Percentiles rank a stretch among this genome's conserved stretches.
Conservation (phyloP, 2,888 invertebrate genomes). For the Ectemnius continuus region DNA sequence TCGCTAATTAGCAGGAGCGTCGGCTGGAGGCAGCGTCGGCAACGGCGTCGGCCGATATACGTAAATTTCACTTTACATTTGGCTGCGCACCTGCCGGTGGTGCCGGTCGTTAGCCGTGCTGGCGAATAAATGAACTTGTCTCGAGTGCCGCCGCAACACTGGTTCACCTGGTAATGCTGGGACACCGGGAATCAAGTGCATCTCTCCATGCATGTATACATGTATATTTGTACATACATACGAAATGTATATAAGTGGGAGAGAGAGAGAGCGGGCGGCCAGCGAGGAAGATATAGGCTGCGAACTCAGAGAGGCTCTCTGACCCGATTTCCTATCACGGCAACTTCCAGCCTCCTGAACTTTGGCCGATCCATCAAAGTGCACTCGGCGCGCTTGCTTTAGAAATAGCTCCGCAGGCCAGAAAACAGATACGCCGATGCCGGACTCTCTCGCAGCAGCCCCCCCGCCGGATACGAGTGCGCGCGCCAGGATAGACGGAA, state of each 20-base stretch:
- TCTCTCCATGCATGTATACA: not conserved
- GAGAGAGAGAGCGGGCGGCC: too few species aligned
- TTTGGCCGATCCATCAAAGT: constrained; percentile 8
- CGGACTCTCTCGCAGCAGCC: not conserved
- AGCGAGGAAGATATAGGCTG: too few species aligned
- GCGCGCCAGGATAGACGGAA: too few species aligned
- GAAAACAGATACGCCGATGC: not conserved
- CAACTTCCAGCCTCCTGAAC: constrained; percentile 8
- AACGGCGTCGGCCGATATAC: constrained; percentile 29
- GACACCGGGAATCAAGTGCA: constrained; percentile 7
- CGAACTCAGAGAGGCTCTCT: not conserved
- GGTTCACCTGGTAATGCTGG: not conserved
- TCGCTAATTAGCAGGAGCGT: constrained; percentile 45
- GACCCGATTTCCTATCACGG: constrained; percentile 3
- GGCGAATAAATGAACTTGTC: constrained; percentile 29
- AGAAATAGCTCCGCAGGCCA: constrained; percentile 2
- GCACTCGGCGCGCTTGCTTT: not conserved
- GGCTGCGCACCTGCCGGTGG: constrained; percentile 32
- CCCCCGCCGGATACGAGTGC: too few species aligned
- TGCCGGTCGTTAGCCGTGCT: constrained; percentile 15
- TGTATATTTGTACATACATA: too few species aligned
- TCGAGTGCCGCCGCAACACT: constrained; percentile 16
- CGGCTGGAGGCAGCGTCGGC: too few species aligned
- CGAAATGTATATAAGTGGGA: too few species aligned
- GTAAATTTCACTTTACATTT: constrained; percentile 40